Evolutionary conservation across 2,888 invertebrate species (phyloP).

Genomic region (Urechis unicinctus): DNA sequence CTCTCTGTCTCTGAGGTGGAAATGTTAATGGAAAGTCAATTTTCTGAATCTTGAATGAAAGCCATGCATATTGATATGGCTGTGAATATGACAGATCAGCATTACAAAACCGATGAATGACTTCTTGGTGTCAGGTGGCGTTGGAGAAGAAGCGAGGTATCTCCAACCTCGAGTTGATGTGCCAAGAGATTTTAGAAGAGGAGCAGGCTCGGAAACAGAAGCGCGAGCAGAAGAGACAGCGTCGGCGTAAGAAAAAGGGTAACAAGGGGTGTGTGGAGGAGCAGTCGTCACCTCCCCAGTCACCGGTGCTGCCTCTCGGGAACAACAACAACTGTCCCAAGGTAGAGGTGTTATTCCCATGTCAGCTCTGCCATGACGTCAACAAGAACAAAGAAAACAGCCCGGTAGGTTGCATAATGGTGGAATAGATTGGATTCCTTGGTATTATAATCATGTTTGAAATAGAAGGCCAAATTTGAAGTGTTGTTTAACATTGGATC

Average conservation of each 20-base stretch:
- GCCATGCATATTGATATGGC: no score
- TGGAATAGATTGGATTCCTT: no score
- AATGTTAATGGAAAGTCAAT: no score
- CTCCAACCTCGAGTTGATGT: slow-evolving; percentile 79
- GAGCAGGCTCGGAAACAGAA: slow-evolving; percentile 77
- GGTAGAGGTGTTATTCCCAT: background rate
- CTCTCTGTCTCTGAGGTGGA: no score
- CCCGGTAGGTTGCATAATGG: background rate
- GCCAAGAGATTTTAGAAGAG: slow-evolving; percentile 79
- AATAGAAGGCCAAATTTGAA: no score
- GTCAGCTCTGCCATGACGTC: background rate
- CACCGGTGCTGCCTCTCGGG: no score
- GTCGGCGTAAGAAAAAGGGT: slow-evolving; percentile 49
- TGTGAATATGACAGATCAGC: no score
- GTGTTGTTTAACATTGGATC: no score
- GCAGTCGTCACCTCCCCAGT: background rate
- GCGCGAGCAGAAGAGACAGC: slow-evolving; percentile 80
- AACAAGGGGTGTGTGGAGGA: slow-evolving; percentile 16
- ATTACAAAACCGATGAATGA: background rate
- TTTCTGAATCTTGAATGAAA: no score
- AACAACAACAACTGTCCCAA: no score
- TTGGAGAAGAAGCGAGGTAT: slow-evolving; percentile 83
- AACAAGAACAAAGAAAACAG: background rate
- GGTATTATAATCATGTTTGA: no score
- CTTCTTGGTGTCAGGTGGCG: slow-evolving; percentile 57